Evolutionary conservation across 37 sponge, comb jelly and placozoan species (phyloP), one percentile per base, ranked within the genome.

Genomic region (Chondrosia reniformis): DNA sequence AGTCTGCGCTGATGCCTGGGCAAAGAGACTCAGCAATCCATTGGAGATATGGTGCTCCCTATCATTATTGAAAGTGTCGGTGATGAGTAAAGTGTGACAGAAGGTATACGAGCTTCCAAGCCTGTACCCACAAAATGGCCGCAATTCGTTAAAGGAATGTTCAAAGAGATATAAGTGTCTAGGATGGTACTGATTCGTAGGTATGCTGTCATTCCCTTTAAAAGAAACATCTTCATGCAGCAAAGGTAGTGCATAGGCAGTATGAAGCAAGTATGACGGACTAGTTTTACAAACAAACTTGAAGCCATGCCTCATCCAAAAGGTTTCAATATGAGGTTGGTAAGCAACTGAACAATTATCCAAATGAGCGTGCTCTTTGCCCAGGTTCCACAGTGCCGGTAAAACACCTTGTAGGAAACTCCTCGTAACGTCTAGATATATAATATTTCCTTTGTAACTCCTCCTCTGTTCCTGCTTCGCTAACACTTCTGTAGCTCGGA

Each of bases 1-100:
- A 40, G 84, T 72, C 66, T 86, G 84, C 28, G 81, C 92, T 10
- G 87, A 73, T 12, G 84, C 33, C 41, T 86, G 92, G 13, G 84
- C 37, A 71, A 86, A 91, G 33, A 91, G 78, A 12, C 80, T 83
- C 73, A 91, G 63, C 39, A 91, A 58, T 4, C 84, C 92, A 80
- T 84, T 84, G 33, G 92, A 61, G 0, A 64, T 25, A 12, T 78
- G 28, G 24, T 87, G 84, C 19, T 86, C 92, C 6, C 30, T 9
- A 17, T 43, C 63, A 0, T 33, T 44, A 32, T 71, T 81, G 22
- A 64, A 77, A 13, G 28, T 31, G 58, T 86, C 74, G 0, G 44
- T 42, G n/a, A 65, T 33, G n/a, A 91, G 81, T 10, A 86, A 38
- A 17, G 92, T 91, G 67, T 91, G 92, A 41, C 83, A 75, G 52